Percentiles rank a stretch among this genome's conserved stretches.
Conservation (phyloP, 1,140 invertebrate genomes). For the Cydia strobilella region DNA sequence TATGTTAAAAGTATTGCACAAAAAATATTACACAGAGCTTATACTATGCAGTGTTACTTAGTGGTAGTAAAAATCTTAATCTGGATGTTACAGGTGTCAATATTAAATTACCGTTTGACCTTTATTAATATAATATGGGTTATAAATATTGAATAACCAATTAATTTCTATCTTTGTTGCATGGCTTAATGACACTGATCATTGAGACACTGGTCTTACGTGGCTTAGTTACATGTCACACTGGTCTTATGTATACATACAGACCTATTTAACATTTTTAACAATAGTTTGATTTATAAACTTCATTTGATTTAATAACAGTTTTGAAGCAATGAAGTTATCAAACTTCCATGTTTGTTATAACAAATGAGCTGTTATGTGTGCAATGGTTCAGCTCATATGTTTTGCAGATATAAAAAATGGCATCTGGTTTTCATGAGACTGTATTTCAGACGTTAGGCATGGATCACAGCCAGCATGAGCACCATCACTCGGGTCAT, state of each 20-base stretch:
- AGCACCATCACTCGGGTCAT: not conserved
- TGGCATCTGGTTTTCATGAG: not conserved
- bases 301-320: conserved; percentile 12
- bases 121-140: not conserved
- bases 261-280: not conserved
- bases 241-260: too few species aligned
- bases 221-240: conserved; percentile 35
- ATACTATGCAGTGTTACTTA: too few species aligned
- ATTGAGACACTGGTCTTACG: too few species aligned
- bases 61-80: too few species aligned
- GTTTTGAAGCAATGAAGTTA: not conserved
- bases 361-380: conserved; percentile 1
- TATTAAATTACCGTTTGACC: not conserved
- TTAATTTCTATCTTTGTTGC: conserved; percentile 15
- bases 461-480: conserved; percentile 10
- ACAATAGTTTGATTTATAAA: conserved; percentile 14
- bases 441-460: not conserved
- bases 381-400: not conserved
- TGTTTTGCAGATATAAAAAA: not conserved
- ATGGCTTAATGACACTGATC: too few species aligned
- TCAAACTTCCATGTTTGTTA: conserved; percentile 18
- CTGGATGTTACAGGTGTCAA: too few species aligned
- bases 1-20: too few species aligned
- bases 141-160: conserved; percentile 10
- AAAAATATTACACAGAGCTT: too few species aligned